These are phyloP conservation scores for Clupea harengus DNA, from an alignment of 2,113 vertebrate species.

Conservation along the genomic window DNA sequence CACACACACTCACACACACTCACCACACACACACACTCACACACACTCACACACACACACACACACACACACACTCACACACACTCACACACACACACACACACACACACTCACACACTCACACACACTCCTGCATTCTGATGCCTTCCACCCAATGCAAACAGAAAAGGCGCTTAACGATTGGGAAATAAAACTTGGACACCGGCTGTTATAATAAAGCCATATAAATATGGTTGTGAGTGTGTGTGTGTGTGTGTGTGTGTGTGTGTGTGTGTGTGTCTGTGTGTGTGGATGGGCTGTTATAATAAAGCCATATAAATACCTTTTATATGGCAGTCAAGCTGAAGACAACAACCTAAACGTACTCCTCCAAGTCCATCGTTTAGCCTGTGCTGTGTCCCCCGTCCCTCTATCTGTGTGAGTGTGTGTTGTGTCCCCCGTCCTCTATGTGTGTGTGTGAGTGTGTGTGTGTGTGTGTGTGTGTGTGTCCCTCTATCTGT, in stretches of 20 bases:
- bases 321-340: neutral
- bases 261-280: too few relatives aligned
- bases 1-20: neutral
- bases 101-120: neutral
- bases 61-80: neutral
- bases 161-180: neutral
- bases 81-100: neutral
- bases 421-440: too few relatives aligned
- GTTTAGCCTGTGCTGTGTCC: too few relatives aligned
- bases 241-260: too few relatives aligned
- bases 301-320: neutral
- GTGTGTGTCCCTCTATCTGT: too few relatives aligned
- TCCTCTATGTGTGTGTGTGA: too few relatives aligned
- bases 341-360: neutral
- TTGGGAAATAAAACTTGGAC: neutral
- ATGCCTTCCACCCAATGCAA: neutral
- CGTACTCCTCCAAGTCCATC: too few relatives aligned
- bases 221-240: neutral
- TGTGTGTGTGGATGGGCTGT: too few relatives aligned
- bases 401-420: too few relatives aligned
- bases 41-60: neutral
- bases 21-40: too few relatives aligned
- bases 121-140: constrained; percentile 5
- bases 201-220: neutral
- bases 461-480: too few relatives aligned